Conservation (phyloP, 2,113 vertebrate genomes). For the Gymnobelideus leadbeateri region DNA sequence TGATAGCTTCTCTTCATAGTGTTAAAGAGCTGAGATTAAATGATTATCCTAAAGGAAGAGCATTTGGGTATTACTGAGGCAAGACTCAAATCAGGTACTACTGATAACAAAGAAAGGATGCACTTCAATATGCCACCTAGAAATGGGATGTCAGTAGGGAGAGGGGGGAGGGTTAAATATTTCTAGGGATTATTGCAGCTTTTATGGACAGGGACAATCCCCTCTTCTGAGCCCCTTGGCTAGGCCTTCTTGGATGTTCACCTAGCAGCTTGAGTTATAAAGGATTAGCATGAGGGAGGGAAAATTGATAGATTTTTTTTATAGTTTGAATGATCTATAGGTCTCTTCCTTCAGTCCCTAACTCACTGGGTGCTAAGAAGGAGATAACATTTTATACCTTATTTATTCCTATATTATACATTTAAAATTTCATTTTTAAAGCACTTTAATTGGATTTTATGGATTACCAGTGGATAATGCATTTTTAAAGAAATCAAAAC, state of each 20-base stretch:
- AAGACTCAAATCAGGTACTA: not conserved
- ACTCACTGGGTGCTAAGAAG: not conserved
- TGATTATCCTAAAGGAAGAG: not conserved
- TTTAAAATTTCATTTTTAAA: not conserved
- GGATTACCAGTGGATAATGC: not conserved
- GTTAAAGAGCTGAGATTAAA: not conserved
- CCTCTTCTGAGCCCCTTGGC: not conserved
- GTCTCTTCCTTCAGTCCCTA: not conserved
- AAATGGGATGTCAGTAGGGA: not conserved
- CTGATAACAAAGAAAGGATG: not conserved
- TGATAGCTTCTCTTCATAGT: not conserved
- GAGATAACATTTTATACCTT: not conserved
- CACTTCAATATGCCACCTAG: not conserved
- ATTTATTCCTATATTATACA: not conserved
- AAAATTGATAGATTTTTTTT: not conserved
- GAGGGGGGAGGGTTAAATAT: not conserved
- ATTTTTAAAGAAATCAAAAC: not conserved
- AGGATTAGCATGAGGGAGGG: not conserved
- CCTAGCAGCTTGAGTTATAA: not conserved
- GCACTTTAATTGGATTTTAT: not conserved
- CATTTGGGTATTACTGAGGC: not conserved
- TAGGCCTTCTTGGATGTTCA: not conserved
- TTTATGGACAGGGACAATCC: not conserved
- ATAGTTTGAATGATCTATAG: no score
- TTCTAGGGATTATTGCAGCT: not conserved